Evolutionary conservation across 2,113 vertebrate genomes (phyloP).

Genomic region (Telmatochromis bifrenatus): DNA sequence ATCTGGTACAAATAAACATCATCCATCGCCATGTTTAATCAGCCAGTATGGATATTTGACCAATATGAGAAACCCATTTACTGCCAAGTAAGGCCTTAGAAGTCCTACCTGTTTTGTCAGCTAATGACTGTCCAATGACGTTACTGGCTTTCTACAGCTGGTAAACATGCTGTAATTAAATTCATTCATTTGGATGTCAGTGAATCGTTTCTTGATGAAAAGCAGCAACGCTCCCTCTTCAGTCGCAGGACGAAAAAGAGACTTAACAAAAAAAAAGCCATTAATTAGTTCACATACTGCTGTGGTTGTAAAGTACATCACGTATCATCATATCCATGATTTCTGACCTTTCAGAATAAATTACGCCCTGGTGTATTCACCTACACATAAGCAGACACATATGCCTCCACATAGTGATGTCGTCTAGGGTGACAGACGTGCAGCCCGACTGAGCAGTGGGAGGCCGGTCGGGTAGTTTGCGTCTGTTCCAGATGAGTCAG

Average conservation of each 20-base stretch:
- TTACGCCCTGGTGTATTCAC: background rate
- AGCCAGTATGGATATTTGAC: background rate
- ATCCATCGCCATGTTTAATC: background rate
- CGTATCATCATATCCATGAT: background rate
- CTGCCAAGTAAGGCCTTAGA: background rate
- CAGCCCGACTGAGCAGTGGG: background rate
- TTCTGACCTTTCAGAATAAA: background rate
- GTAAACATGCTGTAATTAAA: background rate
- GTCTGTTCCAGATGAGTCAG: conserved; percentile 9
- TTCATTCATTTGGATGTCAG: background rate
- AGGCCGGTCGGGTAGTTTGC: background rate
- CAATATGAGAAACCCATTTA: background rate
- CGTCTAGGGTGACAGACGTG: background rate
- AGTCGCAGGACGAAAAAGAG: background rate
- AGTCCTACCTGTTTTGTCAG: background rate
- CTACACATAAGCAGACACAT: background rate
- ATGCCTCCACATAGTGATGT: background rate
- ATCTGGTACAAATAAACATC: background rate
- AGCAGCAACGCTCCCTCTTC: background rate
- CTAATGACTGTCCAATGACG: background rate
- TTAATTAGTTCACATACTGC: background rate
- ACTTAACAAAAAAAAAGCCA: background rate
- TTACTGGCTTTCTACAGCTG: background rate
- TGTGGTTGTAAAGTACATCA: background rate
- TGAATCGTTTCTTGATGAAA: background rate